These are phyloP conservation scores for Sorex fumeus DNA, from an alignment of 2,113 vertebrate species.

Conservation along the genomic window DNA sequence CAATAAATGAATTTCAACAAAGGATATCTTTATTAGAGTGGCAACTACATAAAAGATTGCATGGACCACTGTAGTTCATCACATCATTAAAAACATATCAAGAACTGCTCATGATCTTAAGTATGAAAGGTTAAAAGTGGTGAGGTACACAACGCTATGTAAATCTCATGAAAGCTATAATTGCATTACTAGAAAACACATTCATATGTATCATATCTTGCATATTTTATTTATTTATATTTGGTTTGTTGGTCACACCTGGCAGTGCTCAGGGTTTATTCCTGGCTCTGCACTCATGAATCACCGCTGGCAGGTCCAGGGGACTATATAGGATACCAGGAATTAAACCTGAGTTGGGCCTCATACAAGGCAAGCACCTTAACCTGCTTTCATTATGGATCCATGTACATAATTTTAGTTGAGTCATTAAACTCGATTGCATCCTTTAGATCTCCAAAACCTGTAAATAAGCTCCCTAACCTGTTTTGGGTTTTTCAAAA, in stretches of 20 bases:
- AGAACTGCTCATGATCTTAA: constrained; percentile 13
- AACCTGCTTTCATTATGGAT: too few relatives aligned
- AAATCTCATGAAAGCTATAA: neutral
- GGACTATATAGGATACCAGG: too few relatives aligned
- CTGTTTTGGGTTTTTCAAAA: neutral
- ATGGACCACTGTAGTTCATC: neutral
- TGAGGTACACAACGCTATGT: neutral
- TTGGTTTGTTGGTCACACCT: too few relatives aligned
- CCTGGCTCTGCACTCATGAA: too few relatives aligned
- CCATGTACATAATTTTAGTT: constrained; percentile 14
- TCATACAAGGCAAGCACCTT: too few relatives aligned
- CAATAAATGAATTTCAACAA: constrained; percentile 8
- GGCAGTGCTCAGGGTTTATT: too few relatives aligned
- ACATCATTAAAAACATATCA: constrained; percentile 39
- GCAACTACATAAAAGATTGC: neutral
- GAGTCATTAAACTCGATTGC: neutral
- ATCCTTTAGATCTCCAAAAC: constrained; percentile 3
- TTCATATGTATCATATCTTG: neutral
- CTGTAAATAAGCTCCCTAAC: neutral
- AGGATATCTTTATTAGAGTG: constrained; percentile 7
- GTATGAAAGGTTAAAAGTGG: neutral
- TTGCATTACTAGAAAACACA: neutral
- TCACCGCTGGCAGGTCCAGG: too few relatives aligned
- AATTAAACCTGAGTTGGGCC: too few relatives aligned
- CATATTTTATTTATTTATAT: too few relatives aligned